Evolutionary conservation across 1,140 invertebrate genomes (phyloP), one percentile per base, ranked within the genome.

Genomic region (Panulirus ornatus): DNA sequence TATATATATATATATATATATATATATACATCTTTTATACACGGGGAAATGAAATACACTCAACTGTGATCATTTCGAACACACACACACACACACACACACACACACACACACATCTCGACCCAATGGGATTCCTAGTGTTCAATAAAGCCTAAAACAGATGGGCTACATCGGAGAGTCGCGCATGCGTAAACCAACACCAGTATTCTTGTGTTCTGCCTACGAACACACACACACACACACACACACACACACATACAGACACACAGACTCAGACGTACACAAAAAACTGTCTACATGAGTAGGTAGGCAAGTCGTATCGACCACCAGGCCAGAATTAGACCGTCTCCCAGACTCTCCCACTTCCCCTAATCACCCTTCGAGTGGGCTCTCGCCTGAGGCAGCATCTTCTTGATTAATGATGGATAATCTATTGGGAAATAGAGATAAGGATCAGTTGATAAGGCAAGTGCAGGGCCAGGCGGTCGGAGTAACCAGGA

Each of bases 361-460:
- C 70, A 11, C n/a, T 5, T 6, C 70, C 70, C 70, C 9, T n/a
- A n/a, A n/a, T n/a, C n/a, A n/a, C 70, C 70, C 70, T 2, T 19
- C 70, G n/a, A n/a, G n/a, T 19, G 11, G 22, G 5, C 70, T 27
- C 27, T 40, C 70, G 6, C 81, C 81, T 34, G 40, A 54, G 16
- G 14, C 78, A 14, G 51, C 11, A 38, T n/a, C 34, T 44, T 71
- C 9, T 40, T 84, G 82, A 70, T 84, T 84, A 84, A 70, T 70
- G 82, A 84, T 42, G 34, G 58, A 84, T 84, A 70, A 70, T 84
- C 58, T 47, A 84, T 84, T 36, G 40, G n/a, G 58, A 70, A 66
- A 66, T 47, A 36, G 36, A 84, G 82, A 84, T 70, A 84, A 70
- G 58, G 30, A 84, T 70, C 82, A 30, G 19, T 63, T 63, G 54